Conservation (phyloP, 2,888 invertebrate genomes). For the Cosmia trapezina region DNA sequence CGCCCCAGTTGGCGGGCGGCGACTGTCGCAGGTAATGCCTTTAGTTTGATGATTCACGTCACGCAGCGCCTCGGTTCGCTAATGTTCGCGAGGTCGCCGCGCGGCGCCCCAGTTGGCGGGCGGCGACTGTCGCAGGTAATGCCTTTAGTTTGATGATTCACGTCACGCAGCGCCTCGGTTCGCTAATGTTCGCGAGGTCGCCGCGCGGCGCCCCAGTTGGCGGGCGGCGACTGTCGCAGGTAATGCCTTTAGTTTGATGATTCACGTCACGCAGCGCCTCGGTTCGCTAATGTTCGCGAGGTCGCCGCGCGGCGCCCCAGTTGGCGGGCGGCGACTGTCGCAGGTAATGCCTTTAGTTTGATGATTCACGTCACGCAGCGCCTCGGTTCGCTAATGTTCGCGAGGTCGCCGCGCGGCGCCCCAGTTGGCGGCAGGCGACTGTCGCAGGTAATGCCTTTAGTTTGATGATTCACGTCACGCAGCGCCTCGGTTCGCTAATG, state of each 20-base stretch:
- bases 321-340: slow-evolving; percentile 15
- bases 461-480: slow-evolving; percentile 39
- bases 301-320: slow-evolving; percentile 22
- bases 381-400: slow-evolving; percentile 5
- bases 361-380: slow-evolving; percentile 36
- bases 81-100: slow-evolving; percentile 11
- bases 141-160: slow-evolving; percentile 40
- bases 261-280: slow-evolving; percentile 25
- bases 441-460: slow-evolving; percentile 24
- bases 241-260: slow-evolving; percentile 38
- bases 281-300: slow-evolving; percentile 10
- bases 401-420: slow-evolving; percentile 20
- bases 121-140: slow-evolving; percentile 6
- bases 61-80: slow-evolving; percentile 10
- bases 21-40: slow-evolving; percentile 16
- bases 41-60: slow-evolving; percentile 39
- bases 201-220: slow-evolving; percentile 31
- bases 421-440: slow-evolving; percentile 20
- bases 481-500: neutral
- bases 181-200: slow-evolving; percentile 12
- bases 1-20: slow-evolving; percentile 23
- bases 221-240: neutral
- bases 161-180: slow-evolving; percentile 14
- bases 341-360: slow-evolving; percentile 27
- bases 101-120: slow-evolving; percentile 29